These are phyloP conservation scores for Henricia sp. DNA, from an alignment of 53 echinoderm and acorn worm genomes.

Conservation along the genomic window DNA sequence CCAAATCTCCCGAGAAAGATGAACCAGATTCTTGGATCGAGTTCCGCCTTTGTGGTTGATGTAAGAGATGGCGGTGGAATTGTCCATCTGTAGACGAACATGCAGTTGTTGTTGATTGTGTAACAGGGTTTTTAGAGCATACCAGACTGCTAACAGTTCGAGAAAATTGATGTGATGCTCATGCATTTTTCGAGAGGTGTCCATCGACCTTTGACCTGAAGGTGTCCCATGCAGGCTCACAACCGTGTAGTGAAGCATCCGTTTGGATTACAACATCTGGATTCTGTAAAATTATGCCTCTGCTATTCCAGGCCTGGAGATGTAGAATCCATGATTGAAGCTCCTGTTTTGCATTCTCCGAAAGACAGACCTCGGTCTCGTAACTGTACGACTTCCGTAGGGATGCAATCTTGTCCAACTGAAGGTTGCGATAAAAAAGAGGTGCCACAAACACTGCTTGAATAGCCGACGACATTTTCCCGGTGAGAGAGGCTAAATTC, in stretches of 20 bases:
- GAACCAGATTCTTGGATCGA: neutral
- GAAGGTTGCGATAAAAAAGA: neutral
- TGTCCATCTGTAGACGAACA: too few relatives aligned
- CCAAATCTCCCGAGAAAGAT: slow-evolving; percentile 40
- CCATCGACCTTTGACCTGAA: too few relatives aligned
- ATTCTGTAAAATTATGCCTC: neutral
- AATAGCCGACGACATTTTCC: neutral
- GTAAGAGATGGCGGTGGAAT: too few relatives aligned
- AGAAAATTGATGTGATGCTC: neutral
- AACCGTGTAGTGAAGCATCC: slow-evolving; percentile 3
- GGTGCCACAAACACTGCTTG: neutral
- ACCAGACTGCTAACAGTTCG: too few relatives aligned
- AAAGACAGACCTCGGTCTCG: neutral
- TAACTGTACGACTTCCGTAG: neutral
- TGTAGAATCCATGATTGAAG: slow-evolving; percentile 2
- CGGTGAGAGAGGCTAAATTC: neutral
- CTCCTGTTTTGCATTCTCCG: neutral
- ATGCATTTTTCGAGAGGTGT: too few relatives aligned
- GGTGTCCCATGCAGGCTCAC: neutral
- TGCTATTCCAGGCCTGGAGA: neutral
- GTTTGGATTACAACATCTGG: slow-evolving; percentile 9
- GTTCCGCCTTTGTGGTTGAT: too few relatives aligned
- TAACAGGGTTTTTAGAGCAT: slow-evolving; percentile 5
- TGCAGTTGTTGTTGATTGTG: neutral
- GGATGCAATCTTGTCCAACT: neutral